Evolutionary conservation across 2,113 vertebrate species (phyloP), one percentile per base, ranked within the genome.

Genomic region (Pedionomus torquatus): DNA sequence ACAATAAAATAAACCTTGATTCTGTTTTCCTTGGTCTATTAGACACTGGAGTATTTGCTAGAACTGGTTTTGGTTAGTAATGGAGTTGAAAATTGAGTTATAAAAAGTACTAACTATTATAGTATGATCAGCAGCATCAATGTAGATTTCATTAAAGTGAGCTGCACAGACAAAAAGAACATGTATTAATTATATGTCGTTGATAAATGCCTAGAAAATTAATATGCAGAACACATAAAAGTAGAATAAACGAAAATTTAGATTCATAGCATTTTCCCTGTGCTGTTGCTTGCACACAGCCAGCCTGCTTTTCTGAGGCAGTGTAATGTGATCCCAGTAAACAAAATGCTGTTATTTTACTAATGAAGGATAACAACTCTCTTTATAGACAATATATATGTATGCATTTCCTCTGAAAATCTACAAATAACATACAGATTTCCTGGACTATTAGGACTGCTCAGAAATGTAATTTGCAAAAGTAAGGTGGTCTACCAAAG

Each of bases 331-430:
- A 84, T 28, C 21, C 60, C 9, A 55, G 35, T 17, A 87, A 87
- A 84, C 10, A 82, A 82, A 90, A 33, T 26, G 31, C 18, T 77
- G 25, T 60, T 52, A 48, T 48, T 70, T 63, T 61, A 61, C 33
- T 72, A 54, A 68, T 35, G n/a, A 60, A 69, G 9, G 17, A 18
- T 13, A 76, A 76, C 12, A 55, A 23, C 46, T 55, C 20, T 58
- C 10, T 46, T 8, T 21, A 18, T 5, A 48, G 14, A 64, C 7
- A 25, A 54, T 9, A n/a, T 19, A 46, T 0, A 0, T n/a, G 1
- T 37, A n/a, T 15, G 8, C 13, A 48, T 54, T 76, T 68, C 4
- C 30, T 89, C 52, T 35, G 63, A 24, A 63, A 71, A 71, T 26
- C 3, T n/a, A 43, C 31, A 90, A 74, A 23, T 28, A 60, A 74